Evolutionary conservation across 2,797 vertebrate species (phyloP), one percentile per base, ranked within the genome.

Genomic region (Muscicapa comitata): DNA sequence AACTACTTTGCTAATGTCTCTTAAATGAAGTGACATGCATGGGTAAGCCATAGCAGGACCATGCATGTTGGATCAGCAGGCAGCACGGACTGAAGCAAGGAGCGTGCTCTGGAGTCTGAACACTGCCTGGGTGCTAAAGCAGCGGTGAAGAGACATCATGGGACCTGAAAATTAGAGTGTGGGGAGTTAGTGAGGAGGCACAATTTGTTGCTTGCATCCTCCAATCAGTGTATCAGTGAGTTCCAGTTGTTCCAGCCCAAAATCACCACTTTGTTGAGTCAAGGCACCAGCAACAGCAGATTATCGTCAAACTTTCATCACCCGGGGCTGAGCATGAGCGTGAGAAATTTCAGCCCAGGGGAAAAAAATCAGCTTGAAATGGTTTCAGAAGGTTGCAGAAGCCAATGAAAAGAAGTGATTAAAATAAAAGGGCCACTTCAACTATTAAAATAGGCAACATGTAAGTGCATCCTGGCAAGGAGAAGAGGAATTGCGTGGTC

Each of bases 291-390:
- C 71, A 95, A 57, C 33, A 43, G 61, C 87, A 91, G 86, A 93
- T 94, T 92, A 93, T 89, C 3, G 0, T 86, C 93, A 92, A 73
- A 86, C 68, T 71, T 89, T 93, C 80, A 68, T 93, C 91, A 86
- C 88, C 66, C 0, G 0, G 24, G 57, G 35, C 62, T 91, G 71
- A 93, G 78, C 58, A 62, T 20, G 5, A 81, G n/a, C 1, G 0
- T 61, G 88, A 90, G 87, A 95, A 94, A 91, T 93, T 90, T 89
- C 89, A 95, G 55, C 25, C 43, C 15, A 9, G 24, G 24, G 57
- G 7, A 91, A 79, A 71, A 72, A 90, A 50, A 31, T 1, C 53
- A 55, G 18, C 28, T 83, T 72, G 31, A 83, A 94, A 91, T 67
- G 16, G 19, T 82, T 93, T 91, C 65, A 86, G 85, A 90, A 80